These are phyloP conservation scores for Agrotis exclamationis DNA, from an alignment of 2,888 invertebrate species.

Conservation along the genomic window DNA sequence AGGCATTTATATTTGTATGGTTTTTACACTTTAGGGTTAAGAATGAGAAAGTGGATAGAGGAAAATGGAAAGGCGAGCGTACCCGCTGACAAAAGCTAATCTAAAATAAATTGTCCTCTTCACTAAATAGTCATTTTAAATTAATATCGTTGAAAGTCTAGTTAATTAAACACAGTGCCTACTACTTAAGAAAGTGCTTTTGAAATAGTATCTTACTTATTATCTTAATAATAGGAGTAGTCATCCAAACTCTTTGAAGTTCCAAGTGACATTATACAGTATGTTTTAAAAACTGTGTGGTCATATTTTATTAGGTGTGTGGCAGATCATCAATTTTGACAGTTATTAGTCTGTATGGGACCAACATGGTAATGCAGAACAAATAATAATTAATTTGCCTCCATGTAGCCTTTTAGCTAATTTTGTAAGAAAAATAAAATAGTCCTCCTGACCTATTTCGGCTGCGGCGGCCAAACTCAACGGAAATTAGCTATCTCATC, in stretches of 20 bases:
- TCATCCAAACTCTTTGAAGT: conserved; percentile 28
- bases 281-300: not conserved
- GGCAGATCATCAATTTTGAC: not conserved
- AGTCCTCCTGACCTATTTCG: no score
- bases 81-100: not conserved
- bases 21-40: not conserved
- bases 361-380: no score
- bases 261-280: conserved; percentile 3
- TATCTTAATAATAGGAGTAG: conserved; percentile 1
- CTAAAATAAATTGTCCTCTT: not conserved
- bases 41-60: no score
- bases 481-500: no score
- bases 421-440: no score
- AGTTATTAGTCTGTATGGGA: not conserved
- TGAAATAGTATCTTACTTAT: conserved; percentile 8
- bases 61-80: no score
- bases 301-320: not conserved
- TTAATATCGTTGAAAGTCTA: conserved; percentile 2
- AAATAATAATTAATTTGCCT: no score
- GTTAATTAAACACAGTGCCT: not conserved
- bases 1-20: not conserved
- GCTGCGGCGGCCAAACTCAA: no score
- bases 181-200: conserved; percentile 27
- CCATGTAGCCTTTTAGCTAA: no score
- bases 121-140: not conserved